A percentile compares a stretch with the other conserved stretches of the same genome.
phyloP scores from a whole-genome alignment of 1,140 invertebrate genomes.

The Megathymus violae region DNA sequence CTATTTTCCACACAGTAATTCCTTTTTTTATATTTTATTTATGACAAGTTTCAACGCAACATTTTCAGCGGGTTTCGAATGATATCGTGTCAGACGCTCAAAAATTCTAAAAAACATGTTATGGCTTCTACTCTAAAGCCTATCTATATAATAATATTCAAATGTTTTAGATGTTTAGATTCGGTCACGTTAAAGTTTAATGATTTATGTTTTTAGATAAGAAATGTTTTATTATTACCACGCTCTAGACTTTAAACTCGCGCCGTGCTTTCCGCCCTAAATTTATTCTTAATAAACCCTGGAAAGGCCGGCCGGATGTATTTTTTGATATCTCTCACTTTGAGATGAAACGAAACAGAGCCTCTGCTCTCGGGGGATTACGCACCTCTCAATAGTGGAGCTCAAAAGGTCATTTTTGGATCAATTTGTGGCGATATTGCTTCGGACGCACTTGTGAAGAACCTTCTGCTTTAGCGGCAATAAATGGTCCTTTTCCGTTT shows the following conservation, averaged over 20 bases:
- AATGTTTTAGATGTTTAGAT: too few relatives aligned
- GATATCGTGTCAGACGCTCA: too few relatives aligned
- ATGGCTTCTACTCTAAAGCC: too few relatives aligned
- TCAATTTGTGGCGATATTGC: conserved; percentile 51
- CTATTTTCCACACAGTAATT: too few relatives aligned
- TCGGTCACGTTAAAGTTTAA: too few relatives aligned
- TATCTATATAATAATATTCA: too few relatives aligned
- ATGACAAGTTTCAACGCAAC: too few relatives aligned
- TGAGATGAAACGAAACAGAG: conserved; percentile 58
- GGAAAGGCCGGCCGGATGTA: conserved; percentile 70
- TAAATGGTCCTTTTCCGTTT: conserved; percentile 14
- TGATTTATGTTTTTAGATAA: too few relatives aligned
- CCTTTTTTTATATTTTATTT: too few relatives aligned
- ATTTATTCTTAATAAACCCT: conserved; percentile 82
- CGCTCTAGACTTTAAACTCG: conserved; percentile 40
- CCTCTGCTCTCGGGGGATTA: conserved; percentile 55
- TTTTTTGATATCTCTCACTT: conserved; percentile 79
- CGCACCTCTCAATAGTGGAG: conserved; percentile 35
- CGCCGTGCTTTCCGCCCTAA: conserved; percentile 52
- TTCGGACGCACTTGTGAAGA: conserved; percentile 28
- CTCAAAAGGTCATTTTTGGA: conserved; percentile 41
- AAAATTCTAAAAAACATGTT: too few relatives aligned
- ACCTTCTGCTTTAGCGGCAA: conserved; percentile 4
- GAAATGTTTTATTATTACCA: too few relatives aligned
- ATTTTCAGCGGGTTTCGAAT: too few relatives aligned